Evolutionary conservation across 2,888 invertebrate species (phyloP).

Genomic region (Xestia xanthographa): DNA sequence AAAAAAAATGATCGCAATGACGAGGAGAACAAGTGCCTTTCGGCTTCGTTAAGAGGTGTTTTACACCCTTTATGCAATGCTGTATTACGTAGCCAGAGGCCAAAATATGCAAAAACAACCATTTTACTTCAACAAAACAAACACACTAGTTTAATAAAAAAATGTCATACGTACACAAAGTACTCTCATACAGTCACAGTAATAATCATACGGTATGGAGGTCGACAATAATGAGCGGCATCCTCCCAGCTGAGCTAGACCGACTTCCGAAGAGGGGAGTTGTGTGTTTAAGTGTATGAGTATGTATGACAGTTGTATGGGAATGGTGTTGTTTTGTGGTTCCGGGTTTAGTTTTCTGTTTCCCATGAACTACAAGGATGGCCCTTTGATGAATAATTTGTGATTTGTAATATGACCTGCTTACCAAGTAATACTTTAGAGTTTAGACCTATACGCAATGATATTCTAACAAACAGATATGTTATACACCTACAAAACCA

Average conservation of each 20-base stretch:
- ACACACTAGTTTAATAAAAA: conserved; percentile 6
- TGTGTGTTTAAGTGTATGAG: conserved; percentile 18
- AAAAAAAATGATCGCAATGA: too few relatives aligned
- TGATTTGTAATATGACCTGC: neutral
- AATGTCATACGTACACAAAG: neutral
- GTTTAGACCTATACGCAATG: too few relatives aligned
- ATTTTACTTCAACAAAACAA: neutral
- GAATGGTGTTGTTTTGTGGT: conserved; percentile 25
- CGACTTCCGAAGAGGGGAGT: conserved; percentile 53
- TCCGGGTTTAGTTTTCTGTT: conserved; percentile 5
- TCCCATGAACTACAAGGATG: neutral
- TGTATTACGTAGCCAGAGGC: too few relatives aligned
- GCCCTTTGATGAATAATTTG: neutral
- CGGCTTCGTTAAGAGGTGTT: too few relatives aligned
- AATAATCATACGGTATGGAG: conserved; percentile 37
- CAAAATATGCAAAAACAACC: neutral
- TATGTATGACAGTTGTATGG: conserved; percentile 26
- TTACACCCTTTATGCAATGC: too few relatives aligned
- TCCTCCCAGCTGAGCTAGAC: conserved; percentile 48
- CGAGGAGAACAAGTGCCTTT: too few relatives aligned
- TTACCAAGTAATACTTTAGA: too few relatives aligned
- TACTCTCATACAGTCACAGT: neutral
- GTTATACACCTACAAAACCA: too few relatives aligned
- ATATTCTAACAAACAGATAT: too few relatives aligned
- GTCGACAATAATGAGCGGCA: conserved; percentile 32